These are phyloP conservation scores for Macrochelys suwanniensis DNA, from an alignment of 2,797 vertebrate genomes.

Conservation along the genomic window DNA sequence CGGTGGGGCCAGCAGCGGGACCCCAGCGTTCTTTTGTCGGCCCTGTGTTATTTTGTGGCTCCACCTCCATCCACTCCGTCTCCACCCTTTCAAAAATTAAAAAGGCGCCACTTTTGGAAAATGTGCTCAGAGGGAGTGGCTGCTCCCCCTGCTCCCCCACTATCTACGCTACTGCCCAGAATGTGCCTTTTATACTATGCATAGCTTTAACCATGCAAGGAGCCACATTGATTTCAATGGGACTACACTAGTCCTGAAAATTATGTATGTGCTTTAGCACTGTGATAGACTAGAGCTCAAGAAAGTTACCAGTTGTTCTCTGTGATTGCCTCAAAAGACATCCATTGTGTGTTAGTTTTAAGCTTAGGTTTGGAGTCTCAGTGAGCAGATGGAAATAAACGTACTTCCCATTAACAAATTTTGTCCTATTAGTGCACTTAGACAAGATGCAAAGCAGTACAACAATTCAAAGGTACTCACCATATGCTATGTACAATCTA, in stretches of 20 bases:
- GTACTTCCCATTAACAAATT: not conserved
- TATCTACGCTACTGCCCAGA: not conserved
- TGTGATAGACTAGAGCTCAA: not conserved
- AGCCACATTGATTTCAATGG: not conserved
- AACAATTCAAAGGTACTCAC: slow-evolving; percentile 1
- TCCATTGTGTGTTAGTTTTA: not conserved
- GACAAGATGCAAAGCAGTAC: not conserved
- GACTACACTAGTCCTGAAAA: not conserved
- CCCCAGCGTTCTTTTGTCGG: too few species aligned
- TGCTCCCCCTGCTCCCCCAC: not conserved
- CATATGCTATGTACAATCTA: not conserved
- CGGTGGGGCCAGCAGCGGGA: too few species aligned
- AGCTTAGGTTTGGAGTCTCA: not conserved
- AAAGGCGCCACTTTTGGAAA: too few species aligned
- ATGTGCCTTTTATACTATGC: not conserved
- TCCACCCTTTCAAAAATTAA: too few species aligned
- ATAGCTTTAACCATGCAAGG: not conserved
- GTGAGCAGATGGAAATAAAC: slow-evolving; percentile 23
- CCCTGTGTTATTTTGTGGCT: too few species aligned
- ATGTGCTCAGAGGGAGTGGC: too few species aligned
- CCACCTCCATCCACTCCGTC: too few species aligned
- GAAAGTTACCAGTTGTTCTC: not conserved
- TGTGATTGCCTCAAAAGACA: not conserved
- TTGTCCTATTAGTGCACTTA: not conserved
- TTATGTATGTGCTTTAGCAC: not conserved